Evolutionary conservation across 2,888 invertebrate species (phyloP).

Genomic region (Cryptus armator): DNA sequence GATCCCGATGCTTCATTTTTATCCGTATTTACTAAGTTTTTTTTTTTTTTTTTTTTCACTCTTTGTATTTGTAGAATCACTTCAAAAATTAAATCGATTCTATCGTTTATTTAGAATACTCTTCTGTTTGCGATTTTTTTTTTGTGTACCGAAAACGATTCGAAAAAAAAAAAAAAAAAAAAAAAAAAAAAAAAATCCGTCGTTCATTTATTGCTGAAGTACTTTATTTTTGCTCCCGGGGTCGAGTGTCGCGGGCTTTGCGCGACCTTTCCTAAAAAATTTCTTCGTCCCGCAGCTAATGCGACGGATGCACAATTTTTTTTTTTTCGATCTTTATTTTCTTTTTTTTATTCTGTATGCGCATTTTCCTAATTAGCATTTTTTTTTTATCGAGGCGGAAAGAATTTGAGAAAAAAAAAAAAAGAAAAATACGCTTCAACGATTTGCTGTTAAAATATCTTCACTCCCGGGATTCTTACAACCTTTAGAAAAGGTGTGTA

Average conservation of each 20-base stretch:
- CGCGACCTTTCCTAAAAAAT: not conserved
- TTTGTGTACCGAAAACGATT: not conserved
- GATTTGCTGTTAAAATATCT: not conserved
- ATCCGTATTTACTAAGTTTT: too few species aligned
- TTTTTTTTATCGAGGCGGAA: not conserved
- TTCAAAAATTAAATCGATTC: too few species aligned
- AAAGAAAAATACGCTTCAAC: not conserved
- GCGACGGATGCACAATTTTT: not conserved
- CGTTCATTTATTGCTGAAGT: not conserved
- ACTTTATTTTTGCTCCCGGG: not conserved
- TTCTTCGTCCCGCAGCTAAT: not conserved
- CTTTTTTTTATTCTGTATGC: not conserved
- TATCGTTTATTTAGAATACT: too few species aligned
- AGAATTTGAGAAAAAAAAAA: not conserved
- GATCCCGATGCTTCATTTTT: too few species aligned
- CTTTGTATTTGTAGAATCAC: too few species aligned
- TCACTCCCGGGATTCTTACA: not conserved
- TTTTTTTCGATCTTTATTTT: not conserved
- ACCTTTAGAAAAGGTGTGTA: slow-evolving; percentile 5
- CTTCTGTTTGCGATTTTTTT: not conserved
- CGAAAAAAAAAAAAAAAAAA: not conserved
- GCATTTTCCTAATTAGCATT: not conserved
- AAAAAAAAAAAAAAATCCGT: not conserved
- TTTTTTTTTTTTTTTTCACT: too few species aligned
- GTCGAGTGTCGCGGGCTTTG: not conserved